Base-by-base conservation (phyloP, 1,140 invertebrate genomes). In the Octopus bimaculoides region DNA sequence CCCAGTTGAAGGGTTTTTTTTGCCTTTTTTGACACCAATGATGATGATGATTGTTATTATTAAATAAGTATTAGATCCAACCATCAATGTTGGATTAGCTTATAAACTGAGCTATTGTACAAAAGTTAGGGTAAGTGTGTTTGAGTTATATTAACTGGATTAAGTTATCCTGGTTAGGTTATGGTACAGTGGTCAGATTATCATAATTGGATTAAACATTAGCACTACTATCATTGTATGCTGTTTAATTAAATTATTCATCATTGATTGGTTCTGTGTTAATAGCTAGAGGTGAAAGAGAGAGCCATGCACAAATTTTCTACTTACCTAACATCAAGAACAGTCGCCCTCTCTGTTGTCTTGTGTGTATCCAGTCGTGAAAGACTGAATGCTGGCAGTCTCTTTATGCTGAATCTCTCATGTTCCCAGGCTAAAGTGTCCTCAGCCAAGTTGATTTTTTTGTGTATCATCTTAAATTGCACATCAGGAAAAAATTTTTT, bases 371-470 rank as follows among this genome's bases (percentile, higher is more conserved):
- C 93, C 5, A 96, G 89, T 73, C 92, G 92, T n/a, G 97, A 98
- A 7, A 99, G 83, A 10, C 97, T 99, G 84, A 98, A 95, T 0
- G 96, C 96, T 52, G 96, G 94, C 80, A 98, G 92, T 81, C 96
- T 92, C 81, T 95, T 93, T 84, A 99, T 96, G 87, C 96, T 97
- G 89, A 95, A 99, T 85, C 97, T 92, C 89, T 99, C 98, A 87
- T 99, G 98, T 88, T 99, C 97, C 98, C 98, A 99, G 0, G 96
- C 95, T 54, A 99, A 89, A 78, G 94, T 92, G 79, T 97, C 95
- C 77, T 98, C 96, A 1, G 96, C 96, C n/a, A 99, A 90, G 92
- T 98, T 98, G 82, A 99, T 99, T 91, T 99, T 99, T 89, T 98
- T 98, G 86, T 98, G 97, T 14, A 97, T 92, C 77, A 96, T 92